Evolutionary conservation across 2,888 invertebrate genomes (phyloP).

Genomic region (Maniola hyperantus): DNA sequence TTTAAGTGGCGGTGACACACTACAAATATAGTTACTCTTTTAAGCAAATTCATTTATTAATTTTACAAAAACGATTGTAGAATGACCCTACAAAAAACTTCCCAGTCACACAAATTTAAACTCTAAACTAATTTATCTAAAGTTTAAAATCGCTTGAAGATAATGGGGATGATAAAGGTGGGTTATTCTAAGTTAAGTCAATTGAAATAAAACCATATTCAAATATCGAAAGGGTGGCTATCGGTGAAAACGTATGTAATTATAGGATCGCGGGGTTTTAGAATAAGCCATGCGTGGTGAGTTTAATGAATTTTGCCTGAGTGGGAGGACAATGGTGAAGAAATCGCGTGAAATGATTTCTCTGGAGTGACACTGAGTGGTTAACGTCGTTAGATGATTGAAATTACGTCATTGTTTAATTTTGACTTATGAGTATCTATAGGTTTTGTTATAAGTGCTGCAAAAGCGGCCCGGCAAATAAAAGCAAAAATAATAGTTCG

Average conservation of each 20-base stretch:
- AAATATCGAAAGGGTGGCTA: slow-evolving; percentile 72
- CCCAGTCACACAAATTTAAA: slow-evolving; percentile 25
- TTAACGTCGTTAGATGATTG: background rate
- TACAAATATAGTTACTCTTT: slow-evolving; percentile 79
- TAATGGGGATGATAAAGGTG: slow-evolving; percentile 13
- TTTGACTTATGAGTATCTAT: too few species aligned
- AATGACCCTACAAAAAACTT: slow-evolving; percentile 46
- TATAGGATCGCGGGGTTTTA: slow-evolving; percentile 67
- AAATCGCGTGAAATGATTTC: slow-evolving; percentile 36
- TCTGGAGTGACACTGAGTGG: background rate
- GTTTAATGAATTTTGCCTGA: slow-evolving; percentile 74
- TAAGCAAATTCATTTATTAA: slow-evolving; percentile 70
- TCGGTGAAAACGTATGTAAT: slow-evolving; percentile 80
- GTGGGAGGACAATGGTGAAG: slow-evolving; percentile 51
- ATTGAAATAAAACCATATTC: slow-evolving; percentile 78
- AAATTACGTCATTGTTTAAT: background rate
- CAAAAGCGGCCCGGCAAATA: too few species aligned
- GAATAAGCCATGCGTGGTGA: slow-evolving; percentile 67
- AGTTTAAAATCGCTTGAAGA: slow-evolving; percentile 20
- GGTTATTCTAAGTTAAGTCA: slow-evolving; percentile 48
- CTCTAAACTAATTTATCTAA: slow-evolving; percentile 16
- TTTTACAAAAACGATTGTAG: slow-evolving; percentile 46
- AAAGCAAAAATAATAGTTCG: too few species aligned
- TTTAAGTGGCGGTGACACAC: slow-evolving; percentile 80
- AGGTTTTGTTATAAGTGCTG: too few species aligned